Evolutionary conservation across 2,888 invertebrate genomes (phyloP), one percentile per base, ranked within the genome.

Genomic region (Campopleginae sp.): DNA sequence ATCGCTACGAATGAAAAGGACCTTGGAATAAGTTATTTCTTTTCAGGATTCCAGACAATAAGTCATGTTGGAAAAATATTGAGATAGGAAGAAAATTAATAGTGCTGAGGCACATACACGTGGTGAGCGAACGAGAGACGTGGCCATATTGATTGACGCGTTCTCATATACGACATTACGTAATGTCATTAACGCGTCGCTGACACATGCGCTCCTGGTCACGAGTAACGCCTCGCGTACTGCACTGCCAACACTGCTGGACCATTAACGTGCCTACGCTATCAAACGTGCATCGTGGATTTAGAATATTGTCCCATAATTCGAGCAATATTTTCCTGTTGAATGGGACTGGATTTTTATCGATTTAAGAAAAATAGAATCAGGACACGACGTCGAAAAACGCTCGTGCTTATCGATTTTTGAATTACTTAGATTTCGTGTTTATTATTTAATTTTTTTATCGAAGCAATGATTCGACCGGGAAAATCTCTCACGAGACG

Each of bases 161-260:
- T 90, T 91, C 84, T 75, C 77, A 63, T 84, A 63, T 84, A 68
- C 89, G 88, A 89, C 88, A 92, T 93, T 93, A 91, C 92, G 91
- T 92, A 93, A 93, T 91, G 92, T 92, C 92, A 92, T 93, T 93
- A 93, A 92, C 92, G 91, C 91, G 91, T 91, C 91, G 91, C 91
- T 91, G 90, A 92, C 91, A 92, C 92, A 91, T 91, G 90, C 92
- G 90, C 91, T 88, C 33, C 48, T 77, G 87, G 85, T 87, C 86
- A 82, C 86, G 61, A 68, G 78, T 44, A 68, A 77, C 54, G 79
- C 85, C 86, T 54, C 84, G 81, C 61, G 61, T 63, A 48, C 63
- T 63, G 63, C 80, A 66, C 27, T 17, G 63, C 33, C 31, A 31
- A 63, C 33, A 17, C 44, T 66, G 80, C 74, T 74, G 82, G 74